Evolutionary conservation across 1,140 invertebrate species (phyloP).

Genomic region (Phenacoccus solenopsis): DNA sequence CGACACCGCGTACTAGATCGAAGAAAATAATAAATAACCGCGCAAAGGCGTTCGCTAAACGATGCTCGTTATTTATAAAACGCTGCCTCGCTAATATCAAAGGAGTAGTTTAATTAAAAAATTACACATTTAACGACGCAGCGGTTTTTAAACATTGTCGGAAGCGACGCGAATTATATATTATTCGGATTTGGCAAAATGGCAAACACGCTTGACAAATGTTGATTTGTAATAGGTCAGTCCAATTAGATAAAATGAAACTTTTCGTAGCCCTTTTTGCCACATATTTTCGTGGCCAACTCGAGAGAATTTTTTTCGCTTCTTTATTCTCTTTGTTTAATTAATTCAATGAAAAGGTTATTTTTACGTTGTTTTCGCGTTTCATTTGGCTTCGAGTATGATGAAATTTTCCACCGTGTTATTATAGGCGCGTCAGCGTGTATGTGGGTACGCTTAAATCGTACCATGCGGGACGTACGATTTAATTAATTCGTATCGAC

Average conservation of each 20-base stretch:
- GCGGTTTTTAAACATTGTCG: background rate
- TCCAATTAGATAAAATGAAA: conserved; percentile 3
- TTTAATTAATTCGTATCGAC: background rate
- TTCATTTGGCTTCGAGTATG: background rate
- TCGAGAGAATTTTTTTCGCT: background rate
- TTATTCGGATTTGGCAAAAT: background rate
- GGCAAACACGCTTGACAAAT: background rate
- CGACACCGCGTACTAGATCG: no score
- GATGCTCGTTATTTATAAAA: no score
- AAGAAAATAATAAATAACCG: no score
- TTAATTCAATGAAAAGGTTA: conserved; percentile 1
- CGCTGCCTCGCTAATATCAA: no score
- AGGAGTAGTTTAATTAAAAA: no score
- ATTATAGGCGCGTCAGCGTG: background rate
- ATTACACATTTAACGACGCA: background rate
- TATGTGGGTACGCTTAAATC: no score
- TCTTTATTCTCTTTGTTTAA: background rate
- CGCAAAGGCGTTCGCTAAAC: no score
- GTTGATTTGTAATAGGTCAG: conserved; percentile 1
- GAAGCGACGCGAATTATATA: background rate
- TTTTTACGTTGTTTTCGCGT: background rate
- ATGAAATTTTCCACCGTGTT: background rate
- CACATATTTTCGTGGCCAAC: background rate
- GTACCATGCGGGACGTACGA: no score
- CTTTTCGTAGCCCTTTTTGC: background rate